A percentile compares a stretch with the other conserved stretches of the same genome.
Evolutionary conservation across 30 jellyfish, hydroid and myxozoan species (phyloP).

Genomic region (Clytia hemisphaerica): DNA sequence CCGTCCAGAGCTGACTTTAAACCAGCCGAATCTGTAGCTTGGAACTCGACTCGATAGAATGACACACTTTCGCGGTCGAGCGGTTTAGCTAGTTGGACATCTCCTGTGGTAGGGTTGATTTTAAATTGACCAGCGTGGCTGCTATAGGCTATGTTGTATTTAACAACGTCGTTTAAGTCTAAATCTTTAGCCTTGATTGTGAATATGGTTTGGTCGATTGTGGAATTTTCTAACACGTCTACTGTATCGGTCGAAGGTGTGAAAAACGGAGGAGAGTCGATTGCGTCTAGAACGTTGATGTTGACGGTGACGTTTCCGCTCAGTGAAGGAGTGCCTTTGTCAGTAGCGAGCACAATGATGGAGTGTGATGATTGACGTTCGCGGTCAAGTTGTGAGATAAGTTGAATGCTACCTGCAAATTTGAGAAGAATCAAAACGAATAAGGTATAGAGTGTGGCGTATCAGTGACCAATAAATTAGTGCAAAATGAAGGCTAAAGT

Average conservation of each 20-base stretch:
- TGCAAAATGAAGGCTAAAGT: too few relatives aligned
- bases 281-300: background rate
- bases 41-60: background rate
- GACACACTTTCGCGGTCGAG: conserved; percentile 42
- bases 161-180: conserved; percentile 58
- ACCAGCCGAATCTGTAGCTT: background rate
- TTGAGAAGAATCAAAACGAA: too few relatives aligned
- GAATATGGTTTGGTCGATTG: conserved; percentile 24
- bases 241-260: conserved; percentile 25
- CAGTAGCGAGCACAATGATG: too few relatives aligned
- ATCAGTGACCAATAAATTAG: too few relatives aligned
- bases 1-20: background rate
- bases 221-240: conserved; percentile 21
- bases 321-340: background rate
- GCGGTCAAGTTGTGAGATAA: too few relatives aligned
- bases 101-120: conserved; percentile 34
- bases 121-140: conserved; percentile 38
- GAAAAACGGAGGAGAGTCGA: conserved; percentile 54
- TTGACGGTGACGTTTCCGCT: background rate
- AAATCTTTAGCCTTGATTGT: conserved; percentile 15
- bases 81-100: conserved; percentile 12
- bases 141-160: too few relatives aligned
- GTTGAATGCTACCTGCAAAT: too few relatives aligned
- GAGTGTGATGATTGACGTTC: too few relatives aligned
- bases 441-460: too few relatives aligned